phyloP scores from a whole-genome alignment of 2,888 invertebrate species.

The Laspeyria flexula region DNA sequence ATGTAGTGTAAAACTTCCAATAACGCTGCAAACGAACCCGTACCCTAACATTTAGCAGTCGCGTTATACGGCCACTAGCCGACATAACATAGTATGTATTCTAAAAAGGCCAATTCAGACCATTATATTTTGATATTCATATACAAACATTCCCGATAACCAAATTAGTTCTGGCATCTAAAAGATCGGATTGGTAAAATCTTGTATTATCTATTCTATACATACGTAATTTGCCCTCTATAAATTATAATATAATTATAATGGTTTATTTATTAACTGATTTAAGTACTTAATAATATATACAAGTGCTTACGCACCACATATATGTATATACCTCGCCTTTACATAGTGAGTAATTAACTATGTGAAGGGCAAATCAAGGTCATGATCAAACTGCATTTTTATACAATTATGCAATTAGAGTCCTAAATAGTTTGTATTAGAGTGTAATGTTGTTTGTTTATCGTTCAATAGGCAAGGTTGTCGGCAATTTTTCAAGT shows the following conservation, averaged over 20 bases:
- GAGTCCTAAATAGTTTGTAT: constrained; percentile 42
- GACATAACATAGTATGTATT: too few relatives aligned
- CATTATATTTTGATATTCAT: too few relatives aligned
- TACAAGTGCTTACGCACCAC: background rate
- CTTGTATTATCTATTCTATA: too few relatives aligned
- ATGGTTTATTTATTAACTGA: background rate
- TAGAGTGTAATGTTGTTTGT: constrained; percentile 59
- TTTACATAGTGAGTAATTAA: constrained; percentile 43
- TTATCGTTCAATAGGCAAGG: constrained; percentile 59
- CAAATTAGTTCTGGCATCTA: constrained; percentile 20
- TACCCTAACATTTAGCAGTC: too few relatives aligned
- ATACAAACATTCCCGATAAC: background rate
- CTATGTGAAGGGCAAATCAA: constrained; percentile 70
- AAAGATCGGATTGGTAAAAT: too few relatives aligned
- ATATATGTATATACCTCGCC: constrained; percentile 13
- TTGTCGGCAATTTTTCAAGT: constrained; percentile 58
- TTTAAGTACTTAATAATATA: background rate
- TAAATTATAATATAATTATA: too few relatives aligned
- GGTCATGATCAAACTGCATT: constrained; percentile 65
- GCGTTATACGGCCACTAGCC: too few relatives aligned
- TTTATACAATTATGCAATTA: constrained; percentile 29
- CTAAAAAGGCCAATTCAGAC: too few relatives aligned
- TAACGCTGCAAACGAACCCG: too few relatives aligned
- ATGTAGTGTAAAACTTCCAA: too few relatives aligned
- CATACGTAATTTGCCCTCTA: background rate